phyloP scores from a whole-genome alignment of 2,797 vertebrate genomes.

The Diplodus sargus region DNA sequence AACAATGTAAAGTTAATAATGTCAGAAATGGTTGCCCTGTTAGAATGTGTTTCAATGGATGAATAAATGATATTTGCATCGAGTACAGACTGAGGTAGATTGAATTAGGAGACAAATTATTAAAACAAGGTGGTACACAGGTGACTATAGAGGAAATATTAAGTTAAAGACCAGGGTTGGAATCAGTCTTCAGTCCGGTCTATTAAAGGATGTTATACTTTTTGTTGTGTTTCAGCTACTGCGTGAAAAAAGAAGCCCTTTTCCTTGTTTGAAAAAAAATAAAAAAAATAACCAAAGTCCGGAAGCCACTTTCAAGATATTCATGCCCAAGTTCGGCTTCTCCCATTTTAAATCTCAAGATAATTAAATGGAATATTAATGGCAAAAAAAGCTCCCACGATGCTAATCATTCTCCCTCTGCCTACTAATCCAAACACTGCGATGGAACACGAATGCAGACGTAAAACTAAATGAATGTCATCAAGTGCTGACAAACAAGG shows the following conservation, averaged over 20 bases:
- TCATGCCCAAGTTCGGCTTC: slow-evolving; percentile 5
- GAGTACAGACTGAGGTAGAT: slow-evolving; percentile 84
- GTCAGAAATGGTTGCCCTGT: slow-evolving; percentile 35
- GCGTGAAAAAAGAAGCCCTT: background rate
- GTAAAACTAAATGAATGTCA: slow-evolving; percentile 10
- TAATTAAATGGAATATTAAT: slow-evolving; percentile 10
- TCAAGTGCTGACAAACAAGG: slow-evolving; percentile 48
- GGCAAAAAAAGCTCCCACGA: slow-evolving; percentile 35
- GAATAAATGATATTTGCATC: slow-evolving; percentile 56
- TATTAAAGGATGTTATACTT: background rate
- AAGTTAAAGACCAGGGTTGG: slow-evolving; percentile 5
- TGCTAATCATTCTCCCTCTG: slow-evolving; percentile 13
- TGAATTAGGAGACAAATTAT: slow-evolving; percentile 67
- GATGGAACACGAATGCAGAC: slow-evolving; percentile 10
- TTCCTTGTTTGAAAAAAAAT: background rate
- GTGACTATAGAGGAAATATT: slow-evolving; percentile 18
- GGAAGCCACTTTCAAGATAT: slow-evolving; percentile 18
- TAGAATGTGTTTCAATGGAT: slow-evolving; percentile 43
- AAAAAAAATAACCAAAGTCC: slow-evolving; percentile 25
- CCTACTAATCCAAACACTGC: slow-evolving; percentile 24
- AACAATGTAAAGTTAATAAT: slow-evolving; percentile 22
- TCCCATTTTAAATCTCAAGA: slow-evolving; percentile 20
- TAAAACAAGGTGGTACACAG: slow-evolving; percentile 41
- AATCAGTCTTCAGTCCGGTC: slow-evolving; percentile 31
- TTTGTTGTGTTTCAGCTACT: background rate